These are phyloP conservation scores for Puntigrus tetrazona DNA, from an alignment of 2,113 vertebrate species.

Conservation along the genomic window DNA sequence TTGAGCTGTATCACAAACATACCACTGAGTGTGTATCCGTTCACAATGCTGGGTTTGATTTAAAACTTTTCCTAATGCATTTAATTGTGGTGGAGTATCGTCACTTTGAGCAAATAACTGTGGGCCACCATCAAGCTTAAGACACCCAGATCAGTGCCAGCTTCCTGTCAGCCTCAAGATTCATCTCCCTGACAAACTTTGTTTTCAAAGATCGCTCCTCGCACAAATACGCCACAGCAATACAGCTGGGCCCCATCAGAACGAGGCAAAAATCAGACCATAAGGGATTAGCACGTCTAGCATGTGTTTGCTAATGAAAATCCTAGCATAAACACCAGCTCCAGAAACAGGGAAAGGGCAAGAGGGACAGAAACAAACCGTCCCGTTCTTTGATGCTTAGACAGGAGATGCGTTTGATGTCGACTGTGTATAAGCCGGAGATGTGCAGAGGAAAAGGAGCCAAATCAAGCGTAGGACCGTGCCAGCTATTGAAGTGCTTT, in stretches of 20 bases:
- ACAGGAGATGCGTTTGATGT: slow-evolving; percentile 69
- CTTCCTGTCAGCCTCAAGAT: slow-evolving; percentile 67
- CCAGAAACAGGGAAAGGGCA: slow-evolving; percentile 66
- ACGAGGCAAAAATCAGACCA: slow-evolving; percentile 67
- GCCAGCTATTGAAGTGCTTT: slow-evolving; percentile 67
- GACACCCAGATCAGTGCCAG: slow-evolving; percentile 67
- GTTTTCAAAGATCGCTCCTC: slow-evolving; percentile 73
- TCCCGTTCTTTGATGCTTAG: slow-evolving; percentile 61
- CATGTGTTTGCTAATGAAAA: slow-evolving; percentile 74
- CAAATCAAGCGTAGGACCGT: slow-evolving; percentile 57
- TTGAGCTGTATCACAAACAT: neutral
- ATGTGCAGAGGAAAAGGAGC: slow-evolving; percentile 34
- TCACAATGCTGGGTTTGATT: slow-evolving; percentile 59
- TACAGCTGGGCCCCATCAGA: slow-evolving; percentile 75
- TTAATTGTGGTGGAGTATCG: slow-evolving; percentile 71
- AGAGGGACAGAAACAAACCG: slow-evolving; percentile 68
- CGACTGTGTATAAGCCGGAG: slow-evolving; percentile 54
- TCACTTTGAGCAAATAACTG: slow-evolving; percentile 63
- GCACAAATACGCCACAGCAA: slow-evolving; percentile 69
- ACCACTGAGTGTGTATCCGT: slow-evolving; percentile 5
- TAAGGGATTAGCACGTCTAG: slow-evolving; percentile 69
- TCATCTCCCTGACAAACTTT: slow-evolving; percentile 72
- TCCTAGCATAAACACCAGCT: slow-evolving; percentile 71
- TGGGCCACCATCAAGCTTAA: slow-evolving; percentile 69
- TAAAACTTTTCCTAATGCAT: slow-evolving; percentile 70